These are phyloP conservation scores for Rhinichthys osculus DNA, from an alignment of 2,797 vertebrate genomes.

Conservation along the genomic window DNA sequence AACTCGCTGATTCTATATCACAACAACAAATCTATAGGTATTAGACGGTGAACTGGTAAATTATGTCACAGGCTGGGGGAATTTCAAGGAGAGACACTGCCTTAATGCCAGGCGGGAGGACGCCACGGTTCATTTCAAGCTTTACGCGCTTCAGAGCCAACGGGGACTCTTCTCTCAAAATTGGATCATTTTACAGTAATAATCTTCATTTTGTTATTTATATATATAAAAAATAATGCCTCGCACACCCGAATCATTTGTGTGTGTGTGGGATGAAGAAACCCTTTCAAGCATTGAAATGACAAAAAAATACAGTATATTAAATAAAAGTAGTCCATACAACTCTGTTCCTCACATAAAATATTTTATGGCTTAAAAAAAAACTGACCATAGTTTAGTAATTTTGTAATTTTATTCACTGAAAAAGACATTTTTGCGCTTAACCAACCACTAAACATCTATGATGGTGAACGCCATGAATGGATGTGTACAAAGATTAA, in stretches of 20 bases:
- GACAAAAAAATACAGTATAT: background rate
- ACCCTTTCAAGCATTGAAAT: background rate
- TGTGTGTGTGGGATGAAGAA: background rate
- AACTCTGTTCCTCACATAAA: background rate
- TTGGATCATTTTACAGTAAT: background rate
- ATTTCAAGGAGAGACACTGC: slow-evolving; percentile 75
- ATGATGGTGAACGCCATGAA: background rate
- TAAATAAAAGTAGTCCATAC: background rate
- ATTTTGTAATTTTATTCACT: background rate
- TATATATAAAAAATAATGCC: background rate
- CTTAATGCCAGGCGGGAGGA: slow-evolving; percentile 73
- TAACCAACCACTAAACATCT: background rate
- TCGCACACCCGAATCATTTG: background rate
- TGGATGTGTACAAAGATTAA: background rate
- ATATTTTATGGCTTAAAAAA: background rate
- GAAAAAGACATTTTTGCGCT: background rate
- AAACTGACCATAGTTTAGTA: background rate
- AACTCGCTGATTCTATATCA: slow-evolving; percentile 75
- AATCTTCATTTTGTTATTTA: background rate
- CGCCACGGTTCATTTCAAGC: slow-evolving; percentile 75
- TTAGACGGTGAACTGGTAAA: slow-evolving; percentile 71
- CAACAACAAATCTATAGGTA: slow-evolving; percentile 32
- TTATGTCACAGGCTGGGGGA: slow-evolving; percentile 74
- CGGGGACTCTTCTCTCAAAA: slow-evolving; percentile 29
- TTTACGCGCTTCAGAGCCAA: slow-evolving; percentile 53